Conservation (phyloP, 35 echinoderm and acorn worm genomes). For the Eucidaris tribuloides region DNA sequence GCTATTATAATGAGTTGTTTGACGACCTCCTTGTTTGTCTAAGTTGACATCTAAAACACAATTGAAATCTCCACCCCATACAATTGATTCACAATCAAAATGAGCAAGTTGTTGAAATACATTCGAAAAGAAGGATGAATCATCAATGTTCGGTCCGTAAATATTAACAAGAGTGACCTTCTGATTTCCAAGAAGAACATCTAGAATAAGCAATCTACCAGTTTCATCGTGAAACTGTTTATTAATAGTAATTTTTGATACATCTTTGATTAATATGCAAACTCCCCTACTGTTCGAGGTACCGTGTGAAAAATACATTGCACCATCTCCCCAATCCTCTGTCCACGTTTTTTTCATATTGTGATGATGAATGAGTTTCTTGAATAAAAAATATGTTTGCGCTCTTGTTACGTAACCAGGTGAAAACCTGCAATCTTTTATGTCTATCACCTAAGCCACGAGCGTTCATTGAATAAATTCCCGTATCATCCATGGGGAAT, state of each 20-base stretch:
- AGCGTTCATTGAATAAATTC: background rate
- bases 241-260: background rate
- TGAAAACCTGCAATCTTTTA: background rate
- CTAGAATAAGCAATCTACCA: constrained; percentile 3
- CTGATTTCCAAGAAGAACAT: constrained; percentile 1
- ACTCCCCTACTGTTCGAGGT: constrained; percentile 20
- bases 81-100: constrained; percentile 32
- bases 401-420: background rate
- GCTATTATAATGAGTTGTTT: constrained; percentile 1
- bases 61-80: constrained; percentile 13
- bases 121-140: constrained; percentile 2
- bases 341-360: background rate
- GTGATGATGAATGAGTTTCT: background rate
- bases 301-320: constrained; percentile 10
- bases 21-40: constrained; percentile 21
- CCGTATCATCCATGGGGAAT: background rate
- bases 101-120: background rate
- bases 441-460: background rate
- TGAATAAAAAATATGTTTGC: background rate
- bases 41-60: background rate
- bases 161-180: constrained; percentile 10
- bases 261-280: background rate
- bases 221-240: background rate
- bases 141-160: constrained; percentile 27
- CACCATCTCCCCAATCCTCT: background rate